These are phyloP conservation scores for Rhea americana DNA, from an alignment of 2,113 vertebrate species.

Conservation along the genomic window DNA sequence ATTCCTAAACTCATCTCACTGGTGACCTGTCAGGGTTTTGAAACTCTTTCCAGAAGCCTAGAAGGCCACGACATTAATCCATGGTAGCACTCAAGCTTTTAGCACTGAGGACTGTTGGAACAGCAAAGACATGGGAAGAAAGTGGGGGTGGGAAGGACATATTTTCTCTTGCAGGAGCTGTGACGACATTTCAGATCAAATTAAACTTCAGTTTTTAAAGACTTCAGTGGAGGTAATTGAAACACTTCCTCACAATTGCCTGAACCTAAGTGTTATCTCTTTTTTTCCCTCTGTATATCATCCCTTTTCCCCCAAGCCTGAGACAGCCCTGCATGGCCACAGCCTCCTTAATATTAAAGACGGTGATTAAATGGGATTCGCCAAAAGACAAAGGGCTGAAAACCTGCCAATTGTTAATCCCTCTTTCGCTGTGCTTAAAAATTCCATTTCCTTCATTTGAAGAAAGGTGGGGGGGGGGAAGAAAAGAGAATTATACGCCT, in stretches of 20 bases:
- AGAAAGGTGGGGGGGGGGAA: slow-evolving; percentile 30
- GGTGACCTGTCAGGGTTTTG: slow-evolving; percentile 26
- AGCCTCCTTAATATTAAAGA: slow-evolving; percentile 77
- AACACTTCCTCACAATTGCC: slow-evolving; percentile 73
- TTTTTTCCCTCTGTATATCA: slow-evolving; percentile 64
- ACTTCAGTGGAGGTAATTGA: slow-evolving; percentile 66
- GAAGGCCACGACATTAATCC: slow-evolving; percentile 54
- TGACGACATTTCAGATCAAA: slow-evolving; percentile 63
- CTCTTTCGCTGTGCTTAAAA: slow-evolving; percentile 73
- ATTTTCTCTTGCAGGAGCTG: slow-evolving; percentile 45
- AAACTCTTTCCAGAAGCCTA: slow-evolving; percentile 38
- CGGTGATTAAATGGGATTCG: slow-evolving; percentile 73
- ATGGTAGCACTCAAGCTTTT: slow-evolving; percentile 30
- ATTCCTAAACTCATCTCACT: slow-evolving; percentile 52
- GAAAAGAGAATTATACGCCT: slow-evolving; percentile 51
- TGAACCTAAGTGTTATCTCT: slow-evolving; percentile 63
- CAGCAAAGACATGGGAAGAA: not conserved
- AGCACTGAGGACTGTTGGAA: not conserved
- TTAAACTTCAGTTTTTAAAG: slow-evolving; percentile 70
- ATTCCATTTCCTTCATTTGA: slow-evolving; percentile 76
- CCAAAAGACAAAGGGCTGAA: slow-evolving; percentile 74
- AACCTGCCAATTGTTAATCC: slow-evolving; percentile 74
- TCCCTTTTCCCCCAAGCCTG: slow-evolving; percentile 41
- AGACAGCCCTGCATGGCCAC: slow-evolving; percentile 28
- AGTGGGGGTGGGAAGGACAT: not conserved